Base-by-base conservation (phyloP, 2,113 vertebrate genomes). In the Orycteropus afer region DNA sequence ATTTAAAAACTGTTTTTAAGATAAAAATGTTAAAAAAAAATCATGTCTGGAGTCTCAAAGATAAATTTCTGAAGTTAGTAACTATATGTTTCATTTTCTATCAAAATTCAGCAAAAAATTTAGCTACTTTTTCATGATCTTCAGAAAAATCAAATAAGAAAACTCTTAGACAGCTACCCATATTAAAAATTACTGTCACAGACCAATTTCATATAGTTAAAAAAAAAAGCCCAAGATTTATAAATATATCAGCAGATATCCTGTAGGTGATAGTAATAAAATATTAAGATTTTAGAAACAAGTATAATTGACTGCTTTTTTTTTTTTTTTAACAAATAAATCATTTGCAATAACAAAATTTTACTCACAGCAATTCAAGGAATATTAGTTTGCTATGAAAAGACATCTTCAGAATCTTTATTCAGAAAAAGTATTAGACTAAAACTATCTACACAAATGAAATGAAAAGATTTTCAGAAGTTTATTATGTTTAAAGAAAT, bases 341-440 rank as follows among this genome's bases (percentile, higher is more conserved):
- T 76, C 32, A 15, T 77, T 83, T 82, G 84, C 17, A 94, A 87
- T 86, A 91, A 76, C 63, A 78, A 90, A 95, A 94, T 82, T 95
- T 22, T 40, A 89, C 8, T 92, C 29, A 86, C 0, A 86, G 65
- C 4, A 89, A 94, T 80, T 95, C 80, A 95, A 93, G 40, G 14
- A 91, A 85, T 95, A 85, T 90, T 90, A 88, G 32, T 83, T 93
- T 94, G 69, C 49, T 96, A 86, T 86, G 20, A 96, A 97, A 97
- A 94, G 22, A 91, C 53, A 94, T 82, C n/a, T 37, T 90, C 27
- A 93, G 67, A 93, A 79, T 85, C 42, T 42, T 83, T 79, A 20
- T 89, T 86, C 80, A 95, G 69, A 86, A 91, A 79, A 89, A 94
- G 42, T 88, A 92, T 47, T 73, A 94, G 63, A 95, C 14, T 78